Base-by-base conservation (phyloP, 2,113 vertebrate species). In the Sclerurus mexicanus region DNA sequence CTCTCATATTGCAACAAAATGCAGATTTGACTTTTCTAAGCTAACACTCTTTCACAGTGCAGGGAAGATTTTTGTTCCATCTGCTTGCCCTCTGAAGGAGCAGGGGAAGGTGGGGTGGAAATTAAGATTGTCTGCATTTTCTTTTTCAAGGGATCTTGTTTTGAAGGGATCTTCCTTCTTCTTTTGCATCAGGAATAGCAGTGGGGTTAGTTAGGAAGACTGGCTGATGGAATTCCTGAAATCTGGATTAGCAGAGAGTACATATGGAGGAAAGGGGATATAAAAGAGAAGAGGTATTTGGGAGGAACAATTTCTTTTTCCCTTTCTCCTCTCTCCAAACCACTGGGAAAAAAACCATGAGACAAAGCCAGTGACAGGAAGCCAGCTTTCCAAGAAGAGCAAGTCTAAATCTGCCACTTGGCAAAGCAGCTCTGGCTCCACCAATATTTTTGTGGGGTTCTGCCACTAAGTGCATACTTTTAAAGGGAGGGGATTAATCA, bases 351-450 rank as follows among this genome's bases (percentile, higher is more conserved):
- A 60, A 83, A 37, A 7, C 14, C 6, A 81, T 75, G 72, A 95
- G 82, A 92, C 85, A 64, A 95, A 75, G 60, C 75, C 87, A 95
- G 60, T 84, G 79, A 93, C 93, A 95, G 95, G 92, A 97, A 96
- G 85, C 82, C 85, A 90, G 95, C 93, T 95, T 96, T 96, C 95
- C 95, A 97, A 95, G 96, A 96, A 95, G 95, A 92, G 93, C 71
- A 93, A 91, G 62, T 85, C 67, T 90, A 76, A 95, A 52, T 84
- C 64, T 91, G 92, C 96, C 92, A 86, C 92, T 96, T 97, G 93
- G 96, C 93, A 96, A 88, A 96, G 82, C 22, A 90, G 64, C 64
- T 86, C 85, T 90, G 95, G 72, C 90, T 92, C 95, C 85, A 77
- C 85, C 88, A 91, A 31, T 92, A 90, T 93, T 95, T 93, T 94